Evolutionary conservation across 2,113 vertebrate genomes (phyloP).

Genomic region (Rostratula benghalensis): DNA sequence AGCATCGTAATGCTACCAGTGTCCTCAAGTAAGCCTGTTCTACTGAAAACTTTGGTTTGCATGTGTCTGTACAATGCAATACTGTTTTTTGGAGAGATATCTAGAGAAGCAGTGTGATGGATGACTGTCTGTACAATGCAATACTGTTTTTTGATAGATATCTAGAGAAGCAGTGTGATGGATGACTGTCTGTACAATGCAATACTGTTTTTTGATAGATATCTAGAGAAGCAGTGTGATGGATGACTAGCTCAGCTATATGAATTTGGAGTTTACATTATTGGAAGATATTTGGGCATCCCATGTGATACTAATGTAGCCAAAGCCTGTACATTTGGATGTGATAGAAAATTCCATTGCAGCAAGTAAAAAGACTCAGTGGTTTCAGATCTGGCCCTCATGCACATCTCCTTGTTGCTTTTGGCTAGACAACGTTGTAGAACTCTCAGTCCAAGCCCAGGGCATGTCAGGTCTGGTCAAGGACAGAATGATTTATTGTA

Average conservation of each 20-base stretch:
- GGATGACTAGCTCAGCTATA: not conserved
- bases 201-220: not conserved
- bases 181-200: not conserved
- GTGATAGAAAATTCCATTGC: not conserved
- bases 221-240: too few relatives aligned
- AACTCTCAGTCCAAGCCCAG: not conserved
- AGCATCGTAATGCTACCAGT: slow-evolving; percentile 36
- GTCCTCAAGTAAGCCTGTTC: slow-evolving; percentile 76
- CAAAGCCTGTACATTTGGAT: not conserved
- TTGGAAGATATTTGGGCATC: not conserved
- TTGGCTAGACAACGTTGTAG: not conserved
- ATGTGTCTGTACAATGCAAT: not conserved
- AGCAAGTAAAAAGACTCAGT: not conserved
- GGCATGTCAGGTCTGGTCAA: not conserved
- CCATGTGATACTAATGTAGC: not conserved
- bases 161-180: too few relatives aligned
- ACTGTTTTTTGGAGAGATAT: not conserved
- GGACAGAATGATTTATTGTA: not conserved
- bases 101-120: too few relatives aligned
- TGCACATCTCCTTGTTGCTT: not conserved
- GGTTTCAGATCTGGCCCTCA: not conserved
- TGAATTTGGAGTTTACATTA: not conserved
- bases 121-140: not conserved
- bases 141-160: not conserved
- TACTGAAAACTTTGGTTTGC: not conserved